Evolutionary conservation across 1,140 invertebrate species (phyloP).

Genomic region (Acyrthosiphon pisum): DNA sequence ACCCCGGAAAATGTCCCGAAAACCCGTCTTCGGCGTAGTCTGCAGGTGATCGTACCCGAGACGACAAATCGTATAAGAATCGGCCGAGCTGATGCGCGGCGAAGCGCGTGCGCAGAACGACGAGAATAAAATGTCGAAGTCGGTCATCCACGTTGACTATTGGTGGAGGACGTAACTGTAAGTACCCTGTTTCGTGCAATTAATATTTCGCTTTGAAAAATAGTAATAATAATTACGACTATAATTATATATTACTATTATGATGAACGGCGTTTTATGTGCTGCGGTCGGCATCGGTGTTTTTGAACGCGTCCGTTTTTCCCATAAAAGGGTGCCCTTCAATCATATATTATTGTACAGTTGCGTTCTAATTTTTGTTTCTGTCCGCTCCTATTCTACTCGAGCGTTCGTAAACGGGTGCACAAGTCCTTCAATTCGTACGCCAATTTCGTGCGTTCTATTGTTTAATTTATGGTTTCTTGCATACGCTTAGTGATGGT

Average conservation of each 20-base stretch:
- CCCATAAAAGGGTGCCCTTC: constrained; percentile 42
- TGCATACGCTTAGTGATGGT: neutral
- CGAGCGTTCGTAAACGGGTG: neutral
- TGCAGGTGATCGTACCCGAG: too few relatives aligned
- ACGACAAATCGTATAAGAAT: neutral
- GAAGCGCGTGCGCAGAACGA: neutral
- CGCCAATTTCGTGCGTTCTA: constrained; percentile 11
- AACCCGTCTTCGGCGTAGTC: too few relatives aligned
- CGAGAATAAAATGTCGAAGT: neutral
- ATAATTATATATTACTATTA: neutral
- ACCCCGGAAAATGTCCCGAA: too few relatives aligned
- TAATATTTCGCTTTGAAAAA: neutral
- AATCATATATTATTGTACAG: neutral
- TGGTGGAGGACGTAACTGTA: neutral
- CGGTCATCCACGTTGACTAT: neutral
- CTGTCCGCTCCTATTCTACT: neutral
- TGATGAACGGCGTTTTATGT: neutral
- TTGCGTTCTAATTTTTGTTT: constrained; percentile 17
- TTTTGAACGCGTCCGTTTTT: neutral
- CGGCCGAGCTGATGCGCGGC: neutral
- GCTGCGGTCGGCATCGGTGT: neutral
- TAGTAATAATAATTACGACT: neutral
- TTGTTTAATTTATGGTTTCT: constrained; percentile 45
- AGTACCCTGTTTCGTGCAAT: neutral
- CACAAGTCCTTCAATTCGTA: constrained; percentile 18